These are phyloP conservation scores for Sphinx pinastri DNA, from an alignment of 2,888 invertebrate species.

Conservation along the genomic window DNA sequence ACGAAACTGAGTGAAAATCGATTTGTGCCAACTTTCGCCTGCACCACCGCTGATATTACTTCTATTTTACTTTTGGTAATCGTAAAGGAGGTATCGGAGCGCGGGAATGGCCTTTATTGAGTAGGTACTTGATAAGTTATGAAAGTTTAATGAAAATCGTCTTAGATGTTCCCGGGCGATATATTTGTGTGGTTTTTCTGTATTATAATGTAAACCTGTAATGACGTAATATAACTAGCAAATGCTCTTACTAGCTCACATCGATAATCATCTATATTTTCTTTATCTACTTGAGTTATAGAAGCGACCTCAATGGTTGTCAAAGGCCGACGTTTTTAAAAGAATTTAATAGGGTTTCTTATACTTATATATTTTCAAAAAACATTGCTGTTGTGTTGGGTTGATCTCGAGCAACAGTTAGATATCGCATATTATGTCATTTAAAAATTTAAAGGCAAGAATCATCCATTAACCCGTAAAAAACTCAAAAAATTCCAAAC, in stretches of 20 bases:
- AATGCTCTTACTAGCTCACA: not conserved
- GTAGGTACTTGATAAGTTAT: constrained; percentile 6
- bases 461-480: not conserved
- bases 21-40: constrained; percentile 16
- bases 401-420: too few species aligned
- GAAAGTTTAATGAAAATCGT: constrained; percentile 18
- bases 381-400: too few species aligned
- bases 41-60: constrained; percentile 15
- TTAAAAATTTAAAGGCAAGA: too few species aligned
- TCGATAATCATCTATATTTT: too few species aligned
- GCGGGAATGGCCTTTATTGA: constrained; percentile 3
- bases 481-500: not conserved
- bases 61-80: constrained; percentile 19
- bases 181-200: not conserved
- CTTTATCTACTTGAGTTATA: too few species aligned
- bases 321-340: too few species aligned
- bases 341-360: too few species aligned
- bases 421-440: too few species aligned
- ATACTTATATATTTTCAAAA: too few species aligned
- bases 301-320: too few species aligned
- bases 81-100: not conserved
- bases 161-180: not conserved
- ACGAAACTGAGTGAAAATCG: constrained; percentile 20
- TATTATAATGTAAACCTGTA: not conserved
- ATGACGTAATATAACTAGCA: not conserved